Percentiles rank a stretch among this genome's conserved stretches.
These are phyloP conservation scores for Mantis religiosa DNA, from an alignment of 2,888 invertebrate species.

Conservation along the genomic window DNA sequence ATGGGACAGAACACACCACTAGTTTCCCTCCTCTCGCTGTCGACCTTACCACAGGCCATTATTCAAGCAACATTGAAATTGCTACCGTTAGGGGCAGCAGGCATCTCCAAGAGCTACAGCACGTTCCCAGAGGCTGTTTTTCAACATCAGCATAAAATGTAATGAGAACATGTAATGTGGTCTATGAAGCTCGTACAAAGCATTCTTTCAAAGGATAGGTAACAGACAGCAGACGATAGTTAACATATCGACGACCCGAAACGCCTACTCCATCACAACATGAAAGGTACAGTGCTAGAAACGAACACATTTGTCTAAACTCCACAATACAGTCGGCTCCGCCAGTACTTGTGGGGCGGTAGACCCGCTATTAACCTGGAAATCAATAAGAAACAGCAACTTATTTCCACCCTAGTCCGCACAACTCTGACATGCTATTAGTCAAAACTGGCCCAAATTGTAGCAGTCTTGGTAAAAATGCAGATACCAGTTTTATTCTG, in stretches of 20 bases:
- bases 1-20: background rate
- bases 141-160: too few species aligned
- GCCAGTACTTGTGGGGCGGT: too few species aligned
- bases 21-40: background rate
- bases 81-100: background rate
- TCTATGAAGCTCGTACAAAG: background rate
- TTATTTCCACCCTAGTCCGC: too few species aligned
- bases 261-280: too few species aligned
- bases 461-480: background rate
- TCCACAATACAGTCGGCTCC: too few species aligned
- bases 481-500: background rate
- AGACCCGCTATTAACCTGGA: too few species aligned
- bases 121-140: background rate
- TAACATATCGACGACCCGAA: too few species aligned
- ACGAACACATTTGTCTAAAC: too few species aligned
- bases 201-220: background rate
- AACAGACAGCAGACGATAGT: too few species aligned
- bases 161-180: too few species aligned
- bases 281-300: too few species aligned
- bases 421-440: background rate
- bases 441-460: background rate
- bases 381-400: background rate
- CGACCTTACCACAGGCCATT: background rate
- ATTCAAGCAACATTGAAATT: background rate
- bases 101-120: background rate